Evolutionary conservation across 2,113 vertebrate species (phyloP).

Genomic region (Lophura nycthemera): DNA sequence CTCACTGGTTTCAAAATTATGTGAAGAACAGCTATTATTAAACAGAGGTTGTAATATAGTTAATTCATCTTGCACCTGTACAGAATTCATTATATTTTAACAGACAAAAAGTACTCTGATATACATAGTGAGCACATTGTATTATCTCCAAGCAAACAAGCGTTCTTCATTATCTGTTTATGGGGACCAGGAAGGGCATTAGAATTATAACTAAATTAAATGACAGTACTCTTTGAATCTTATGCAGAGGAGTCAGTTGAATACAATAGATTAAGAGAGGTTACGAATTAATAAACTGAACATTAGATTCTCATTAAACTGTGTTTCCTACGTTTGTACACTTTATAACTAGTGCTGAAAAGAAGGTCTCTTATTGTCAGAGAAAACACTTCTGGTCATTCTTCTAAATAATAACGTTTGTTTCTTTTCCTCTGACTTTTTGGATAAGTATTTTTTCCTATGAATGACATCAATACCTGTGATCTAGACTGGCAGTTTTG

Average conservation of each 20-base stretch:
- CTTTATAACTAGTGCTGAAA: not conserved
- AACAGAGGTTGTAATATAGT: not conserved
- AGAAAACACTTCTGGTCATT: not conserved
- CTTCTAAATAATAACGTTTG: not conserved
- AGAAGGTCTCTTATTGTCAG: not conserved
- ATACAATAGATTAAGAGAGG: not conserved
- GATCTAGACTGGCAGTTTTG: not conserved
- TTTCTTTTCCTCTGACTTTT: not conserved
- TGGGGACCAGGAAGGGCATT: not conserved
- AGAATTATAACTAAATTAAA: constrained; percentile 1
- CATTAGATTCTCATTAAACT: not conserved
- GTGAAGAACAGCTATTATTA: not conserved
- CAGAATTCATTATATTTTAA: constrained; percentile 32
- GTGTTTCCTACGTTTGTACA: not conserved
- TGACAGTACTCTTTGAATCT: not conserved
- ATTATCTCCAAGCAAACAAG: constrained; percentile 2
- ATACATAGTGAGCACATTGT: not conserved
- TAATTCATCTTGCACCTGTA: not conserved
- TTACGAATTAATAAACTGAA: not conserved
- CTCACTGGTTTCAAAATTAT: not conserved
- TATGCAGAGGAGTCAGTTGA: not conserved
- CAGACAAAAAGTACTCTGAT: not conserved
- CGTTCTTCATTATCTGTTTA: constrained; percentile 16
- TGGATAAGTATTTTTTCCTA: not conserved
- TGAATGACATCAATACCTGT: not conserved